Percentiles rank a stretch among this genome's conserved stretches.
phyloP scores from a whole-genome alignment of 2,888 invertebrate genomes.

The Lasiommata megera region DNA sequence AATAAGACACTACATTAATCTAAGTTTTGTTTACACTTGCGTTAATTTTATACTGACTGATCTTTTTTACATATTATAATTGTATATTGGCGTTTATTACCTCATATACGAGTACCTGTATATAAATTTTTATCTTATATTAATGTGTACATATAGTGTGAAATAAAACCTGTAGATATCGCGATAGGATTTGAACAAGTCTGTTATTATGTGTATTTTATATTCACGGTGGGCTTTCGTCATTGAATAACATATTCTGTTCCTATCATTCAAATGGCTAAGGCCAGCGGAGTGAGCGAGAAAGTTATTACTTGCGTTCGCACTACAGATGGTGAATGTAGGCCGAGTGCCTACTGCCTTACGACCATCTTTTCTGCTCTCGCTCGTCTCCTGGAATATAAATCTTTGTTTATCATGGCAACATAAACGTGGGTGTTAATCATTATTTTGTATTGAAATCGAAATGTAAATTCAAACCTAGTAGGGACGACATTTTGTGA shows the following conservation, averaged over 20 bases:
- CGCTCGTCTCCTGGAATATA: slow-evolving; percentile 62
- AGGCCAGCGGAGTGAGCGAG: slow-evolving; percentile 49
- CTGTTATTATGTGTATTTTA: slow-evolving; percentile 8
- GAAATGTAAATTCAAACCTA: no score
- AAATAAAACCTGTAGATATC: background rate
- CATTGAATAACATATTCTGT: slow-evolving; percentile 45
- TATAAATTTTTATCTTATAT: no score
- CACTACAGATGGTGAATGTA: slow-evolving; percentile 76
- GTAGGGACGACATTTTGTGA: no score
- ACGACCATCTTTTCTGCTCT: slow-evolving; percentile 74
- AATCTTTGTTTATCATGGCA: slow-evolving; percentile 56
- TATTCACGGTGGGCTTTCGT: slow-evolving; percentile 33
- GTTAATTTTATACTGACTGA: background rate
- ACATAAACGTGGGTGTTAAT: background rate
- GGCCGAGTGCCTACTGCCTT: slow-evolving; percentile 53
- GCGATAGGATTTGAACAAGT: slow-evolving; percentile 3
- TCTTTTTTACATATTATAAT: no score
- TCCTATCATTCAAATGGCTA: slow-evolving; percentile 41
- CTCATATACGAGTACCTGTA: no score
- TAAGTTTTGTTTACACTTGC: background rate
- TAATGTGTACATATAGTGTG: no score
- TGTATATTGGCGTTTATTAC: no score
- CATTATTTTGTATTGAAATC: no score
- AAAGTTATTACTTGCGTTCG: slow-evolving; percentile 55
- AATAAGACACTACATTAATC: slow-evolving; percentile 15